phyloP scores from a whole-genome alignment of 2,113 vertebrate genomes.

The Perca fluviatilis region DNA sequence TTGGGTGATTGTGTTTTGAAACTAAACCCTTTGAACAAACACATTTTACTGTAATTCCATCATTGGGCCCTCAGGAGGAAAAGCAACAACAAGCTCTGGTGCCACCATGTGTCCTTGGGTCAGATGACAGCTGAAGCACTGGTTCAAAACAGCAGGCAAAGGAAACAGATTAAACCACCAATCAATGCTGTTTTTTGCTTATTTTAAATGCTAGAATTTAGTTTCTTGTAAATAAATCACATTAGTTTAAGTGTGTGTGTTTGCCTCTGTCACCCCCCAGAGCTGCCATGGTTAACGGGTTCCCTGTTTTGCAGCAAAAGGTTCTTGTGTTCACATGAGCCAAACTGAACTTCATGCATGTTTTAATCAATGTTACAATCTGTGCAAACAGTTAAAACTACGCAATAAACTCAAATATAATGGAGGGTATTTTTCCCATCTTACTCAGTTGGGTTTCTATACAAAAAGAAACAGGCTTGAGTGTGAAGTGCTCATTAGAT shows the following conservation, averaged over 20 bases:
- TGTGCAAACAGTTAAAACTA: background rate
- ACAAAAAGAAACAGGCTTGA: background rate
- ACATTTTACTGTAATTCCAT: background rate
- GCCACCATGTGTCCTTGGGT: slow-evolving; percentile 52
- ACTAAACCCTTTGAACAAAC: background rate
- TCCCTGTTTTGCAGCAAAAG: background rate
- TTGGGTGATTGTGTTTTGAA: background rate
- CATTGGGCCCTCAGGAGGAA: background rate
- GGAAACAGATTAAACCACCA: background rate
- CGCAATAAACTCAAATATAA: background rate
- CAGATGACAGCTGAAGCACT: slow-evolving; percentile 11
- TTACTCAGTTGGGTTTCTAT: background rate
- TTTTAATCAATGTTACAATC: background rate
- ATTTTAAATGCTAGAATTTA: background rate
- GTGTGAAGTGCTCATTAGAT: slow-evolving; percentile 15
- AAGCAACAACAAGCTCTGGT: slow-evolving; percentile 12
- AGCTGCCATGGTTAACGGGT: background rate
- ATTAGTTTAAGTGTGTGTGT: background rate
- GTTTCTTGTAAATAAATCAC: background rate
- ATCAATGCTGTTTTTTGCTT: background rate
- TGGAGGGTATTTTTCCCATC: background rate
- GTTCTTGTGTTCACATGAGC: background rate
- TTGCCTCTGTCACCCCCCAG: slow-evolving; percentile 6
- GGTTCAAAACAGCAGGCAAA: background rate
- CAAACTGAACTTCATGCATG: background rate